A percentile compares a stretch with the other conserved stretches of the same genome.
These are phyloP conservation scores for Sardinella longiceps DNA, from an alignment of 2,797 vertebrate genomes.

Conservation along the genomic window DNA sequence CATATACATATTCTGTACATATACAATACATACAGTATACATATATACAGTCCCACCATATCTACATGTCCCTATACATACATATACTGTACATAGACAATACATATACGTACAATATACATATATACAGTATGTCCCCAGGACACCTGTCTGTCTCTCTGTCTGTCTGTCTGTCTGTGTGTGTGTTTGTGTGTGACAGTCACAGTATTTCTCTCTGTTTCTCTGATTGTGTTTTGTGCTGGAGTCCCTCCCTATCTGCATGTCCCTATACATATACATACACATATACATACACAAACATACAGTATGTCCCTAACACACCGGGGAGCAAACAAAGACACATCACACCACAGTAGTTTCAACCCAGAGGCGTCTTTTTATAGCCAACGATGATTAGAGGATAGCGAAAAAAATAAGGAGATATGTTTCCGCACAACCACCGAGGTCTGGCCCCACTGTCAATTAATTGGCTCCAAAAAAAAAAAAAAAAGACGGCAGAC, in stretches of 20 bases:
- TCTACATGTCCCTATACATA: too few species aligned
- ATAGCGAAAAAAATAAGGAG: background rate
- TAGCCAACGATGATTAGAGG: conserved; percentile 11
- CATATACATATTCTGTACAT: too few species aligned
- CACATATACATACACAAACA: too few species aligned
- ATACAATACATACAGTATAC: too few species aligned
- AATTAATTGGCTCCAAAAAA: background rate
- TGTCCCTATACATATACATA: background rate
- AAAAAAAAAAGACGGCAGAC: background rate
- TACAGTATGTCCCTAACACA: background rate
- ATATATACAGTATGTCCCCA: too few species aligned
- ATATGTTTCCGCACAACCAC: background rate
- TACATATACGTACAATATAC: too few species aligned
- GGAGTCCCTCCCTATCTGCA: background rate
- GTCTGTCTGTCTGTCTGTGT: conserved; percentile 11
- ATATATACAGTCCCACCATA: too few species aligned
- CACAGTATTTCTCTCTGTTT: conserved; percentile 35
- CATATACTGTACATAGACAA: too few species aligned
- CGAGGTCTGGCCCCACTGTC: background rate
- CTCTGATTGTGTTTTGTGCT: background rate
- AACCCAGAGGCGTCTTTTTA: background rate
- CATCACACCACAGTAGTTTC: background rate
- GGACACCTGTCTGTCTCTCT: conserved; percentile 23
- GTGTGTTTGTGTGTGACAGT: too few species aligned
- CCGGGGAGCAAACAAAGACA: background rate